Base-by-base conservation (phyloP, 2,113 vertebrate species). In the Plectropomus leopardus region DNA sequence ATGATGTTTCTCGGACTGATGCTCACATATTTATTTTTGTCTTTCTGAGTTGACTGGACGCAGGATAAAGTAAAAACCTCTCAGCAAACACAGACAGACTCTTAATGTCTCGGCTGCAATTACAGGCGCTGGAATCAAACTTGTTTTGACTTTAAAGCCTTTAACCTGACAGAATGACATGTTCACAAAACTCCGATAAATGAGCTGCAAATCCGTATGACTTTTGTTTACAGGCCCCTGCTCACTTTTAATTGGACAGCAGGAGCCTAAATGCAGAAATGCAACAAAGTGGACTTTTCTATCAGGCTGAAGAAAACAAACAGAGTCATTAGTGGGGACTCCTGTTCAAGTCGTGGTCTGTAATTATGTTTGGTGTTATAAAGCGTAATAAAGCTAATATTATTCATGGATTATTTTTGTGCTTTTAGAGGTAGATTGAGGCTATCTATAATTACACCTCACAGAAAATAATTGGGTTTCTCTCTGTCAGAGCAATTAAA, bases 381-480 rank as follows among this genome's bases (percentile, higher is more conserved):
- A 75, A 71, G 63, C 70, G 19, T 68, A 34, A 45, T 28, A 54
- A 59, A 60, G 0, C 24, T 48, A 19, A 40, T 72, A 26, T 71
- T 70, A 48, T 71, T 66, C 51, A 44, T 0, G 11, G 48, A 59
- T 72, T 4, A 32, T 55, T 68, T 65, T 55, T 19, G 9, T 3
- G 48, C 14, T 58, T 57, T 54, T 30, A 42, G 10, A 32, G 34
- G 63, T 5, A 4, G 44, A 59, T 58, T 28, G 44, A 78, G 28
- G 28, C 61, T 77, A 80, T 82, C 69, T 80, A 65, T 86, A 81
- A 88, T 85, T 85, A 78, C 65, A 58, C 65, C 65, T 74, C 36
- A 13, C 30, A 45, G 50, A 2, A 77, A 83, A 76, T 88, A 88
- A 85, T 86, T 90, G 45, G 23, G 3, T 86, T 80, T 74, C 48